Base-by-base conservation (phyloP, 2,113 vertebrate species). In the Chionomys nivalis region DNA sequence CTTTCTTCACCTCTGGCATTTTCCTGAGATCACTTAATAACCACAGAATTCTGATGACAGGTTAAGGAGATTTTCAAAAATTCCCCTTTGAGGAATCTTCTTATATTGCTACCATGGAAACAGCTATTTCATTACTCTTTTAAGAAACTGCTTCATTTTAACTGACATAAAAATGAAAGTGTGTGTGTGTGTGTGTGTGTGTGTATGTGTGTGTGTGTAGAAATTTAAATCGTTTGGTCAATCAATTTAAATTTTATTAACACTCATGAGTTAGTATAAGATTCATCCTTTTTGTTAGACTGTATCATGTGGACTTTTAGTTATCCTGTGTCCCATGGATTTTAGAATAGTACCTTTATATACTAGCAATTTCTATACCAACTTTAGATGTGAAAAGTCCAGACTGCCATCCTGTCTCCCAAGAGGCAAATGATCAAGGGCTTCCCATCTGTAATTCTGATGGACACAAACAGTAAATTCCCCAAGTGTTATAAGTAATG, bases 81-180 rank as follows among this genome's bases (percentile, higher is more conserved):
- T 90, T 87, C 55, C 44, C 44, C 12, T 89, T 79, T 90, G 36
- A 76, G 36, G 7, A 52, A 36, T 86, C n/a, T 88, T 94, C 91
- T 92, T 87, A 21, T 87, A 28, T 3, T 73, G 87, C 73, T 94
- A n/a, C 91, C 81, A 96, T 96, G 81, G 95, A 94, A 97, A 95
- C 94, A 92, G 86, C 86, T 14, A 94, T 91, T 55, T 89, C 82
- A 94, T 94, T 96, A 90, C 92, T 94, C 94, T 36, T 96, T 93
- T 9, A 94, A 96, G 36, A 93, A 8, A 76, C 78, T 83, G 28
- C 86, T 97, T 95, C 66, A 93, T 82, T 90, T 94, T 82, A 95
- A 92, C 89, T 92, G 55, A 42, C 86, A 94, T 90, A 68, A 85
- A 94, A 94, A 93, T 42, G 19, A 92, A 65, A 26, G 63, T 65